Base-by-base conservation (phyloP, 2,888 invertebrate genomes). In the Nemurella pictetii region DNA sequence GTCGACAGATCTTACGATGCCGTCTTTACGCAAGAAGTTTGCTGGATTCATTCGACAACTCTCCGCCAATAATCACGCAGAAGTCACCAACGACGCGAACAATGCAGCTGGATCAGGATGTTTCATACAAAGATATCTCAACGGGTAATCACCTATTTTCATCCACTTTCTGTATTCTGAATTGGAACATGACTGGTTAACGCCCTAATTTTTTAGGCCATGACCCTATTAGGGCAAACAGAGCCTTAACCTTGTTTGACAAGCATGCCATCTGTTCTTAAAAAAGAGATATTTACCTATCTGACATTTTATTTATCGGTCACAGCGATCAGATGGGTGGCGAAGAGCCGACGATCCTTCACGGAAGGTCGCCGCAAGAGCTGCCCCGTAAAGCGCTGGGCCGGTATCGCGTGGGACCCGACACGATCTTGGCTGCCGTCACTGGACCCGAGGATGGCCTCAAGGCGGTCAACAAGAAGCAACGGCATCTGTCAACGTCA, bases 371-470 rank as follows among this genome's bases (percentile, higher is more conserved):
- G 88, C 94, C 95, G 82, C 94, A 94, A 84, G 95, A 95, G 89
- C 91, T 96, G 87, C 96, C 96, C 0, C 92, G 92, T 87, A 93
- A 90, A 85, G 90, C 92, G 85, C 89, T 94, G 82, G 92, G 91
- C 15, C 87, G 89, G 80, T 89, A 91, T 74, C 91, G 90, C 1
- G 81, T 82, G 55, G 93, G 93, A 25, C 89, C 92, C 32, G 91
- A 92, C 84, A 92, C 93, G 83, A 91, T 96, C 83, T 91, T 94
- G 85, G 94, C 95, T 12, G 94, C 96, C 84, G 94, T 94, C 88
- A 95, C 96, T 0, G 97, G 97, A 9, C 97, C 97, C 0, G 95
- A 95, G 88, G 95, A 94, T 85, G 97, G 97, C 0, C 91, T 97
- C 2, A 94, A 95, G 0, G 93, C 94, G 81, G 95, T 96, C 29